phyloP scores from a whole-genome alignment of 2,797 vertebrate species.

The Leucoraja ocellata region DNA sequence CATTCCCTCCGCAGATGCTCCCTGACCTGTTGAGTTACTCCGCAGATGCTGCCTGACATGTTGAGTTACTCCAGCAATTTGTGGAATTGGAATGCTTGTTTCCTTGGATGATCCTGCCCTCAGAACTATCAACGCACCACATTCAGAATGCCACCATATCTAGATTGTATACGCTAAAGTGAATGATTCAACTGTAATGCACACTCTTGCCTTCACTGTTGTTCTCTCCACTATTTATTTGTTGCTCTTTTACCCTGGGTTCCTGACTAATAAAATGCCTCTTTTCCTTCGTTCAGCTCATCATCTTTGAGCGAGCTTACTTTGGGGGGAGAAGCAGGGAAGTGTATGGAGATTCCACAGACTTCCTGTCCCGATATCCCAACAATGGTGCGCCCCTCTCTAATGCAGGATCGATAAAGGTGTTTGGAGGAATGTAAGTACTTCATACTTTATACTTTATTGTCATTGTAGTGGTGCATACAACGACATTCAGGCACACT shows the following conservation, averaged over 20 bases:
- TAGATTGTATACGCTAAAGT: background rate
- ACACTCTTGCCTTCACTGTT: background rate
- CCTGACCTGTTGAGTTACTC: too few species aligned
- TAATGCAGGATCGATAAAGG: conserved; percentile 69
- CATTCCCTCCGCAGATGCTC: too few species aligned
- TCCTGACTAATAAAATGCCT: background rate
- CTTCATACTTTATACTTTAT: too few species aligned
- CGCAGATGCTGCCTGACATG: too few species aligned
- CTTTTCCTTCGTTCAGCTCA: conserved; percentile 56
- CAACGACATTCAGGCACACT: too few species aligned
- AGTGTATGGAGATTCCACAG: conserved; percentile 65
- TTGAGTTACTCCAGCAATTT: too few species aligned
- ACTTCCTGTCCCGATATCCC: conserved; percentile 63
- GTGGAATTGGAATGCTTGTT: too few species aligned
- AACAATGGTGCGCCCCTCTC: conserved; percentile 55
- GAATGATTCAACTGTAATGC: background rate
- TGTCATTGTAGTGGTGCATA: too few species aligned
- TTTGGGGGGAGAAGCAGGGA: conserved; percentile 74
- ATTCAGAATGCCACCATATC: background rate
- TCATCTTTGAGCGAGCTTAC: conserved; percentile 71
- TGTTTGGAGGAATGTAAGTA: conserved; percentile 84
- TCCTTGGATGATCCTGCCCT: too few species aligned
- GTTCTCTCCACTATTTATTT: too few species aligned
- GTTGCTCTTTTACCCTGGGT: too few species aligned
- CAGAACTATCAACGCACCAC: background rate